Conservation (phyloP, 1,140 invertebrate species). For the Pygmarrhopalites habei region DNA sequence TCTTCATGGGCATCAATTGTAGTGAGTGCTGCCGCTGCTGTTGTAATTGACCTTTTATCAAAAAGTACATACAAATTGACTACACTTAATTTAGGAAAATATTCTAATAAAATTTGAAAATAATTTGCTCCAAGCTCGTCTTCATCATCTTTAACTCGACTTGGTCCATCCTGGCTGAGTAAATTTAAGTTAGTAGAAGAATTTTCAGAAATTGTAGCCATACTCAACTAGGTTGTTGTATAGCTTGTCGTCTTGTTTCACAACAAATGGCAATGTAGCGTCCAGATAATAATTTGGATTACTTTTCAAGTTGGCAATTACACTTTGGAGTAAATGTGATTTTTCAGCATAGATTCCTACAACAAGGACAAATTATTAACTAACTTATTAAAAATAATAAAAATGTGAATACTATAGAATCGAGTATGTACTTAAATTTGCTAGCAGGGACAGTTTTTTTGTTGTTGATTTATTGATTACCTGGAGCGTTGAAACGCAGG, state of each 20-base stretch:
- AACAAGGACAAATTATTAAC: constrained; percentile 20
- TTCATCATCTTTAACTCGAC: neutral
- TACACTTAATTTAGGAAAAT: constrained; percentile 32
- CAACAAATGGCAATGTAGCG: constrained; percentile 56
- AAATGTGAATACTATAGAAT: too few relatives aligned
- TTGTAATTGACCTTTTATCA: neutral
- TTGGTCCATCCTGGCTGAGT: too few relatives aligned
- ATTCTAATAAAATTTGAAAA: constrained; percentile 30
- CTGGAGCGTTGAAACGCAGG: constrained; percentile 67
- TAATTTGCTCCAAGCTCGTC: too few relatives aligned
- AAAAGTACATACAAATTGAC: constrained; percentile 26
- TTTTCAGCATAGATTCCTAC: constrained; percentile 66
- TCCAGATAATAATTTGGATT: constrained; percentile 74
- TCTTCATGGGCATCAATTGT: too few relatives aligned
- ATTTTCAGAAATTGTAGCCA: constrained; percentile 36
- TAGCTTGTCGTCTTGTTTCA: constrained; percentile 37
- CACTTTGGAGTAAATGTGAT: constrained; percentile 74
- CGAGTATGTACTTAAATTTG: neutral
- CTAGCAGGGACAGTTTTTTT: too few relatives aligned
- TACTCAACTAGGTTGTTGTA: constrained; percentile 18
- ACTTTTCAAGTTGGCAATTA: constrained; percentile 86
- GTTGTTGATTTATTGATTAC: too few relatives aligned
- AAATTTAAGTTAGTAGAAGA: neutral
- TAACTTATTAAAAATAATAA: neutral
- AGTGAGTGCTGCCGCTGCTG: neutral